phyloP scores from a whole-genome alignment of 1,140 invertebrate species.

The Macrobrachium rosenbergii region DNA sequence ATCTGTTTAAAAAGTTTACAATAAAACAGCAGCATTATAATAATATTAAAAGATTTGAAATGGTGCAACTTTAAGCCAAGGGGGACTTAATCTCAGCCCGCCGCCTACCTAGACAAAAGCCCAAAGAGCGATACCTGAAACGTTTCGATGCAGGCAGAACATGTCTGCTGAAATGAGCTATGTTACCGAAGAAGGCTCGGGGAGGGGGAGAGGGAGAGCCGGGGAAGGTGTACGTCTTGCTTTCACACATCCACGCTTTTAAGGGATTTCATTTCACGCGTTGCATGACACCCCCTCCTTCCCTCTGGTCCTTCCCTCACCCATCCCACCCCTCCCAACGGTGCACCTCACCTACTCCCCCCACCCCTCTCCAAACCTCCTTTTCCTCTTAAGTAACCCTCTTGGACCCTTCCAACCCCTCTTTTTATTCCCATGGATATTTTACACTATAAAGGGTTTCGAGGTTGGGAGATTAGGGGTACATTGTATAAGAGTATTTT shows the following conservation, averaged over 20 bases:
- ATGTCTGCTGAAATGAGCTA: neutral
- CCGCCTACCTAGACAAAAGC: too few relatives aligned
- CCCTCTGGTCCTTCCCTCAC: neutral
- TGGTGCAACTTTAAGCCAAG: neutral
- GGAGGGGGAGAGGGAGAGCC: neutral
- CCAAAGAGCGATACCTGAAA: too few relatives aligned
- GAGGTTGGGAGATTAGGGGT: too few relatives aligned
- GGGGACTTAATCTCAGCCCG: too few relatives aligned
- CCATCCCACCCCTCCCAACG: neutral
- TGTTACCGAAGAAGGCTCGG: neutral
- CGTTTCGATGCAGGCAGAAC: neutral
- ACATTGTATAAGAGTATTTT: too few relatives aligned
- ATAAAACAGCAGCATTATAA: too few relatives aligned
- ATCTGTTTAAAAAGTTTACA: too few relatives aligned
- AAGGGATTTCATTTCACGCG: constrained; percentile 1
- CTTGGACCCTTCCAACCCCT: constrained; percentile 3
- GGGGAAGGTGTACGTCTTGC: neutral
- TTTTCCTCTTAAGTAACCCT: constrained; percentile 10
- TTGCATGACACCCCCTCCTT: neutral
- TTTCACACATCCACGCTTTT: neutral
- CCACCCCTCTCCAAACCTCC: neutral
- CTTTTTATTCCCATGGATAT: neutral
- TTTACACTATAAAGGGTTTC: too few relatives aligned
- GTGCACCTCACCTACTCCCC: neutral
- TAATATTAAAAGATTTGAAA: too few relatives aligned